Base-by-base conservation (phyloP, 2,113 vertebrate species). In the Orthonyx spaldingii region DNA sequence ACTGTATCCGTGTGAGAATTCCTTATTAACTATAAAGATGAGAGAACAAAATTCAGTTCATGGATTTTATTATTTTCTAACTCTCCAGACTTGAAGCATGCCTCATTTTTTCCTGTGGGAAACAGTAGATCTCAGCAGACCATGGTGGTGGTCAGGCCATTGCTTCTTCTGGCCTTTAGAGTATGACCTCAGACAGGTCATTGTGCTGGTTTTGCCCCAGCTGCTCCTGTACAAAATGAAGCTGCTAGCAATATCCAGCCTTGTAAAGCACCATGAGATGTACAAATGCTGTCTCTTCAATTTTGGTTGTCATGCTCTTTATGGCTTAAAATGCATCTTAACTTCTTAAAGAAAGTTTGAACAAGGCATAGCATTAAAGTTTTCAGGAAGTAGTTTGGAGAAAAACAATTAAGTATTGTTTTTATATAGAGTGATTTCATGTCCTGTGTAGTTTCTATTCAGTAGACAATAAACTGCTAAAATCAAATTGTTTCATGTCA, bases 1-100 rank as follows among this genome's bases (percentile, higher is more conserved):
- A 44, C 20, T 47, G 7, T 20, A n/a, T 42, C 37, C 13, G 16
- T 0, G 0, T 17, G 11, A 82, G n/a, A 71, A 50, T 75, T 57
- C 27, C 26, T 57, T 77, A 17, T 50, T 78, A 60, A 42, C 56
- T 71, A 11, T 35, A 37, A 81, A 78, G 9, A 37, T 39, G 78
- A 35, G 33, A 30, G 66, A 47, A 52, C 2, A 69, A 33, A 30
- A 12, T 42, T 16, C 76, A 56, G 4, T 61, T 91, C 19, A n/a
- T 0, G 0, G 26, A 10, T 3, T 55, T 28, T 13, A 6, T 53
- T 78, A 5, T 56, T 84, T 79, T 68, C 27, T 68, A 89, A 15
- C 11, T 35, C 8, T 65, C 19, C 39, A 65, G 33, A 55, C 60
- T 42, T 84, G 21, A 77, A 42, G 7, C 16, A 9, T 7, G 7